Conservation (phyloP, 2,888 invertebrate genomes). For the Hydraecia micacea region DNA sequence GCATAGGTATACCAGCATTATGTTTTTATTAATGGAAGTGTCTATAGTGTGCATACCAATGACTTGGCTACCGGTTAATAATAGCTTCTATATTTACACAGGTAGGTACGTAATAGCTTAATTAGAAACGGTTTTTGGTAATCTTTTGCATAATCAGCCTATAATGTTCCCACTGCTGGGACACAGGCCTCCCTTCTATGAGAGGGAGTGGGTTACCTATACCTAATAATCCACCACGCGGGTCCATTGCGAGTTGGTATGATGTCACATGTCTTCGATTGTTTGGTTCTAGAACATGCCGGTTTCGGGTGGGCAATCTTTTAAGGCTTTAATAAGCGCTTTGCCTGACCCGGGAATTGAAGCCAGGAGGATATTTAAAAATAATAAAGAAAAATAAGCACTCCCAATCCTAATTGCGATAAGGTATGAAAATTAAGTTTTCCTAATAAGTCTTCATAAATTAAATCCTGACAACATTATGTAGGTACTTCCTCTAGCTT, state of each 20-base stretch:
- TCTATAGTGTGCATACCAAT: conserved; percentile 46
- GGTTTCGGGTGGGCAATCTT: too few relatives aligned
- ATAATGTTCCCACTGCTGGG: not conserved
- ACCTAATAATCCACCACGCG: not conserved
- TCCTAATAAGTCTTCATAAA: not conserved
- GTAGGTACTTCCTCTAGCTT: not conserved
- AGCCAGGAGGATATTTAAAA: too few relatives aligned
- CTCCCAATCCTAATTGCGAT: not conserved
- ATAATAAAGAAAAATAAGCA: not conserved
- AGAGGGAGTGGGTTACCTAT: too few relatives aligned
- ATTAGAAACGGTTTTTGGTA: not conserved
- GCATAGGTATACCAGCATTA: not conserved
- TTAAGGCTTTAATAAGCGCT: too few relatives aligned
- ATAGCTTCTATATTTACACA: conserved; percentile 3
- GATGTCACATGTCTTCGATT: not conserved
- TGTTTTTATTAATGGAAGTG: conserved; percentile 39
- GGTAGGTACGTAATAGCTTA: conserved; percentile 11
- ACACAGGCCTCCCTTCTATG: too few relatives aligned
- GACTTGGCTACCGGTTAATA: conserved; percentile 29
- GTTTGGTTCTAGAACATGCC: not conserved
- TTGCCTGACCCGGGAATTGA: too few relatives aligned
- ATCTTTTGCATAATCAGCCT: not conserved
- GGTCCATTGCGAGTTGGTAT: not conserved
- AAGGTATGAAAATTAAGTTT: not conserved
- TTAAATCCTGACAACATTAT: not conserved